phyloP scores from a whole-genome alignment of 2,797 vertebrate genomes.

The Bradypodion ventrale region DNA sequence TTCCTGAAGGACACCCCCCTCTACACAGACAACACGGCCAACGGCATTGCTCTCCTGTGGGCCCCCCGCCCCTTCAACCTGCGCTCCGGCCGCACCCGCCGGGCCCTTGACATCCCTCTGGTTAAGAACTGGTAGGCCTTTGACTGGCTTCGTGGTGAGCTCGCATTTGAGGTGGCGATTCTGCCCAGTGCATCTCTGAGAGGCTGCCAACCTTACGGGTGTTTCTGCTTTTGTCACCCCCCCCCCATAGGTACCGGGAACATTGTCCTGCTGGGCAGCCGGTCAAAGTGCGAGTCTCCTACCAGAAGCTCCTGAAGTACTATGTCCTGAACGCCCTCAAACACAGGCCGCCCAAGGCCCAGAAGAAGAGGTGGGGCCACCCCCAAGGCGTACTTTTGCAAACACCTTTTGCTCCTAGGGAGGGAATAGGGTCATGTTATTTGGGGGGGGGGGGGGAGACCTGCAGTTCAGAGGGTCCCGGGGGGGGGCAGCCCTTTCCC shows the following conservation, averaged over 20 bases:
- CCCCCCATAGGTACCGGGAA: constrained; percentile 95
- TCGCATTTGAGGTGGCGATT: too few species aligned
- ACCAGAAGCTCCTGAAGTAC: constrained; percentile 98
- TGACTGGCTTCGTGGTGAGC: too few species aligned
- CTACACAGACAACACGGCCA: constrained; percentile 97
- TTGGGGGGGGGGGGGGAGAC: too few species aligned
- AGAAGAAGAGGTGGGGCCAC: constrained; percentile 97
- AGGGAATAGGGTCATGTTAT: accelerated
- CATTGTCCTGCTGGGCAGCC: constrained; percentile 98
- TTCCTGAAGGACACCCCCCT: constrained; percentile 97
- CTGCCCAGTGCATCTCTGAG: too few species aligned
- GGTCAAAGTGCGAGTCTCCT: constrained; percentile 97
- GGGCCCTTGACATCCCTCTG: constrained; percentile 95
- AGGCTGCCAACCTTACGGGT: too few species aligned
- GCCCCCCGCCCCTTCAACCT: constrained; percentile 96
- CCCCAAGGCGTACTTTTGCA: too few species aligned
- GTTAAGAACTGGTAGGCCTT: constrained; percentile 94
- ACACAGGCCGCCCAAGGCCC: constrained; percentile 97
- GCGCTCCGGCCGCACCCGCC: constrained; percentile 92
- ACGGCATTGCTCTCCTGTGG: constrained; percentile 97
- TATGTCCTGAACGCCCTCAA: constrained; percentile 98
- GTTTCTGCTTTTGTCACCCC: too few species aligned
- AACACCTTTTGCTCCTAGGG: neutral
- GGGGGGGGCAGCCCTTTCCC: too few species aligned
- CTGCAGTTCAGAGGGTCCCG: too few species aligned